Evolutionary conservation across 2,888 invertebrate species (phyloP).

Genomic region (Ariolimax columbianus): DNA sequence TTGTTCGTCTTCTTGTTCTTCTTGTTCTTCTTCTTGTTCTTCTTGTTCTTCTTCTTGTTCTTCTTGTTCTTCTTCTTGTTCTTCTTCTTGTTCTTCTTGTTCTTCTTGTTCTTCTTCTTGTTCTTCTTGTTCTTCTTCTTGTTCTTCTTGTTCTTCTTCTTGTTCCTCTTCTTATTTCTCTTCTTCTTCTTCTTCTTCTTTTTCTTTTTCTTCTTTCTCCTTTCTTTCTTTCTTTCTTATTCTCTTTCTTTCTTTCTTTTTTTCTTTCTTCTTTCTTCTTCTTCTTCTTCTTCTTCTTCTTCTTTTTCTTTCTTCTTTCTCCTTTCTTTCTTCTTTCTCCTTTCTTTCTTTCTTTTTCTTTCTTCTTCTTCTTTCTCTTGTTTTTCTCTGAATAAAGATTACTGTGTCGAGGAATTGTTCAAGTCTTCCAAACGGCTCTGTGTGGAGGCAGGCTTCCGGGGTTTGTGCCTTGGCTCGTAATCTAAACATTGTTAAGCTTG

Average conservation of each 20-base stretch:
- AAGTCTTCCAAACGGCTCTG: too few species aligned
- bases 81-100: slow-evolving; percentile 4
- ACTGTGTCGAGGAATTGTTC: too few species aligned
- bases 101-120: background rate
- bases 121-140: background rate
- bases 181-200: slow-evolving; percentile 15
- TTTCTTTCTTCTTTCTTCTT: slow-evolving; percentile 36
- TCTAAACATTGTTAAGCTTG: too few species aligned
- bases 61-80: background rate
- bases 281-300: slow-evolving; percentile 7
- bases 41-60: background rate
- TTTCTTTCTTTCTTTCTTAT: too few species aligned
- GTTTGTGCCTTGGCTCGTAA: too few species aligned
- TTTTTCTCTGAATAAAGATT: background rate
- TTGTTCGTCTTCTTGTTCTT: too few species aligned
- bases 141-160: slow-evolving; percentile 32
- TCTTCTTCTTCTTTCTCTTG: slow-evolving; percentile 33
- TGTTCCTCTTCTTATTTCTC: slow-evolving; percentile 11
- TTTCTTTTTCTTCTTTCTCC: slow-evolving; percentile 6
- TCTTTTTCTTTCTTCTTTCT: background rate
- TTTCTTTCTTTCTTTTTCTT: slow-evolving; percentile 34
- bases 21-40: slow-evolving; percentile 9
- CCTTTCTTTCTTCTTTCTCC: background rate
- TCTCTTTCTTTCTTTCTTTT: background rate
- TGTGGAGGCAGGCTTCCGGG: too few species aligned